Base-by-base conservation (phyloP, 2,888 invertebrate species). In the Scaptomyza tumidula region DNA sequence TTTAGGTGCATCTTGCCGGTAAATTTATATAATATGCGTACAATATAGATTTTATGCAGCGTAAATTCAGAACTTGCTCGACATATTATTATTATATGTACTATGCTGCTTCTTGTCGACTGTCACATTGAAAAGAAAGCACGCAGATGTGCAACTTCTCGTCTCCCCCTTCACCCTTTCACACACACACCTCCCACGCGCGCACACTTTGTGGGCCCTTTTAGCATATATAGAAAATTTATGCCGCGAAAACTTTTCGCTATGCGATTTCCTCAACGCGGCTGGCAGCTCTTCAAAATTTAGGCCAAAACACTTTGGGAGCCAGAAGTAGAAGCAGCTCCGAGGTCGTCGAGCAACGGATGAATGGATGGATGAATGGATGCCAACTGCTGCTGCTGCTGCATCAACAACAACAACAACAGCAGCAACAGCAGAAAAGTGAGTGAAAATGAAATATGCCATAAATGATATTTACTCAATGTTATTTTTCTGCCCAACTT, bases 221-320 rank as follows among this genome's bases (percentile, higher is more conserved):
- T 43, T 44, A 35, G 31, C 48, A 33, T 45, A 48, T 63, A 67
- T 72, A 52, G 50, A 69, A 86, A 71, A 80, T 86, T 66, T 65
- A 77, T 80, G 78, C 81, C 75, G 87, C 75, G 65, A 67, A 67
- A 87, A 80, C 56, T 84, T 78, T 77, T 57, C 37, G 45, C 63
- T 41, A 19, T 27, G 68, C 60, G 62, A 62, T 71, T 75, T 75
- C 39, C 65, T 59, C 58, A 64, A 48, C 74, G 37, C 13, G 33
- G 33, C 44, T 48, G 49, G 49, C 49, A 55, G 62, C 66, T 71
- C 79, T 81, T 85, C 56, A 72, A 80, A 89, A 87, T 87, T 86
- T 86, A 82, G 87, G 89, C 82, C 87, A 86, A 84, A 88, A 88
- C 89, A 86, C 87, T 87, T 75, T 66, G 62, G 62, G 53, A 68